Conservation (phyloP, 2,888 invertebrate genomes). For the Quadriops clusia region DNA sequence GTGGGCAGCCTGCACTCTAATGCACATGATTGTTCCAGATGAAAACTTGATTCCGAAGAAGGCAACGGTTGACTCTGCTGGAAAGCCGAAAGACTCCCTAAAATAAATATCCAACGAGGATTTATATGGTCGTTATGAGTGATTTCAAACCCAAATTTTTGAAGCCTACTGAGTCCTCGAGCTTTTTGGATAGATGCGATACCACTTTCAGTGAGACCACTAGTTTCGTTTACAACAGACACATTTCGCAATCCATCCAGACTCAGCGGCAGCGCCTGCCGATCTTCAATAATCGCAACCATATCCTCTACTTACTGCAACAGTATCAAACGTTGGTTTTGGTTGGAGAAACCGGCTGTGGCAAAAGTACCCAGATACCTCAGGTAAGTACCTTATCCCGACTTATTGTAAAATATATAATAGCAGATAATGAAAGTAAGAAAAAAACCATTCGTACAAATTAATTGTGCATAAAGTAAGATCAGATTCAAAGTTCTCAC, state of each 20-base stretch:
- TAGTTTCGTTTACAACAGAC: conserved; percentile 71
- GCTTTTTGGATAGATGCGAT: conserved; percentile 33
- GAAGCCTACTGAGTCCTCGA: conserved; percentile 32
- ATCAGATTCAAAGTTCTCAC: too few species aligned
- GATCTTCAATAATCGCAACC: conserved; percentile 72
- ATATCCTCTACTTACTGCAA: conserved; percentile 83
- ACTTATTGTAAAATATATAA: too few species aligned
- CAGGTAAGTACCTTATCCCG: conserved; percentile 66
- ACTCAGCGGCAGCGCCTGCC: conserved; percentile 78
- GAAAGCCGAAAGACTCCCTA: too few species aligned
- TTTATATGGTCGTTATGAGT: conserved; percentile 33
- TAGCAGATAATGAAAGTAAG: too few species aligned
- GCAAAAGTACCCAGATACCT: conserved; percentile 92
- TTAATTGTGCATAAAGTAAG: too few species aligned
- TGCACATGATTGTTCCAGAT: too few species aligned
- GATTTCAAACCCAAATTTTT: conserved; percentile 35
- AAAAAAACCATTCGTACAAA: too few species aligned
- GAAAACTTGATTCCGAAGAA: too few species aligned
- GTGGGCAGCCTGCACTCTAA: too few species aligned
- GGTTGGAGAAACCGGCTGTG: conserved; percentile 91
- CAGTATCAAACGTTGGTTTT: conserved; percentile 79
- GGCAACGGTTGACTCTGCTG: too few species aligned
- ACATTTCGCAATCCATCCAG: conserved; percentile 70
- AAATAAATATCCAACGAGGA: too few species aligned
- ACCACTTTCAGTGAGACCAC: conserved; percentile 26